These are phyloP conservation scores for Rhodinocichla rosea DNA, from an alignment of 2,113 vertebrate genomes.

Conservation along the genomic window DNA sequence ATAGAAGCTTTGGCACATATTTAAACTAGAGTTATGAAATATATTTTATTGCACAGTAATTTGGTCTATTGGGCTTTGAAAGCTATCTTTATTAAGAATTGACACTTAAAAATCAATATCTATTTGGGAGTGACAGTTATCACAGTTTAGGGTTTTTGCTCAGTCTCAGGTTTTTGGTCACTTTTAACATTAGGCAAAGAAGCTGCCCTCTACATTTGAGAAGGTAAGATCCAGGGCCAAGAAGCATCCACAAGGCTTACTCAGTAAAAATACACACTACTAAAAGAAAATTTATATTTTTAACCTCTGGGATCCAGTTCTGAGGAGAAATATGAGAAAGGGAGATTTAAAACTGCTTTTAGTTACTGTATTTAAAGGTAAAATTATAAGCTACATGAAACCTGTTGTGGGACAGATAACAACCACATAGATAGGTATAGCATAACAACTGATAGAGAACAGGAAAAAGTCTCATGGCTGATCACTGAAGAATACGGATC, in stretches of 20 bases:
- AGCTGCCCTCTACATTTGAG: background rate
- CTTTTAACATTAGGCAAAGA: background rate
- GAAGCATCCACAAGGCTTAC: background rate
- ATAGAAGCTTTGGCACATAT: background rate
- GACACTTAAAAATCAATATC: background rate
- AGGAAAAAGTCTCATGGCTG: background rate
- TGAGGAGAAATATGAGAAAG: background rate
- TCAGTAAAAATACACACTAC: background rate
- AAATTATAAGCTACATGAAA: background rate
- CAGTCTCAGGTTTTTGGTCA: background rate
- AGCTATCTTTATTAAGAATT: background rate
- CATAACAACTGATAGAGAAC: background rate
- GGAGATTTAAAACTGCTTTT: background rate
- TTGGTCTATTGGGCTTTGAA: background rate
- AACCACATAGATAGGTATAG: background rate
- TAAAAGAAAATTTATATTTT: background rate
- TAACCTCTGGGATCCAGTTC: background rate
- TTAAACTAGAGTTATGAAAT: conserved; percentile 22
- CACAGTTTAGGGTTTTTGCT: background rate
- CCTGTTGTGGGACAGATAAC: background rate
- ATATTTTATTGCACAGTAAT: conserved; percentile 1
- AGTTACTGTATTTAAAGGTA: background rate
- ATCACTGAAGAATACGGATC: background rate
- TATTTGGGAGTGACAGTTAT: background rate
- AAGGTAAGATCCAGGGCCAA: background rate